Evolutionary conservation across 1,140 invertebrate species (phyloP).

Genomic region (Batillaria attramentaria): DNA sequence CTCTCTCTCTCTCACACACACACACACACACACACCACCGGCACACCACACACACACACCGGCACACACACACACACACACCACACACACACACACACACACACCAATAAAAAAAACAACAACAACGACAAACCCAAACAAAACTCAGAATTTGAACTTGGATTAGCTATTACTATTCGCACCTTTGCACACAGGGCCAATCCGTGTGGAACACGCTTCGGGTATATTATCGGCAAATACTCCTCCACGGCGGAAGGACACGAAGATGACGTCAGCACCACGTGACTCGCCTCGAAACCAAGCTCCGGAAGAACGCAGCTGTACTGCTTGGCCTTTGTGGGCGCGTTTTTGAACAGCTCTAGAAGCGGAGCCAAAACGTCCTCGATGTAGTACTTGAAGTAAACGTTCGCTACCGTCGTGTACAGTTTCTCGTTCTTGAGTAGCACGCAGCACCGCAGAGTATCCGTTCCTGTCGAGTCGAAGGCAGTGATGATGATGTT

Average conservation of each 20-base stretch:
- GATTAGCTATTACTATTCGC: too few species aligned
- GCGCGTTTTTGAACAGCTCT: conserved; percentile 23
- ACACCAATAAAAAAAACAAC: background rate
- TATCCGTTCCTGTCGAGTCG: background rate
- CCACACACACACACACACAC: background rate
- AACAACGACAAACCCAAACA: background rate
- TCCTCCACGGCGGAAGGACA: background rate
- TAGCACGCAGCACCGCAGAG: conserved; percentile 28
- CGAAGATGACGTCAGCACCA: background rate
- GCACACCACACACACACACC: background rate
- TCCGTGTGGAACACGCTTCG: background rate
- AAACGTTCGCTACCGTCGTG: background rate
- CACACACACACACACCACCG: background rate
- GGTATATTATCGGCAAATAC: background rate
- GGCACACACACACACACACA: background rate
- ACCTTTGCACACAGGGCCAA: background rate
- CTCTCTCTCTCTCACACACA: too few species aligned
- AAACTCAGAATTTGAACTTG: too few species aligned
- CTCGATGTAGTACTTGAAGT: conserved; percentile 28
- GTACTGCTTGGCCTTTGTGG: conserved; percentile 26
- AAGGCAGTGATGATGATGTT: conserved; percentile 29
- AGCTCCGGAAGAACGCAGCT: conserved; percentile 8
- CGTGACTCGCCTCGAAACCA: conserved; percentile 10
- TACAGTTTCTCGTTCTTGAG: conserved; percentile 17
- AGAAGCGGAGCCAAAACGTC: background rate